phyloP scores from a whole-genome alignment of 2,888 invertebrate species.

The Poecilus cupreus region DNA sequence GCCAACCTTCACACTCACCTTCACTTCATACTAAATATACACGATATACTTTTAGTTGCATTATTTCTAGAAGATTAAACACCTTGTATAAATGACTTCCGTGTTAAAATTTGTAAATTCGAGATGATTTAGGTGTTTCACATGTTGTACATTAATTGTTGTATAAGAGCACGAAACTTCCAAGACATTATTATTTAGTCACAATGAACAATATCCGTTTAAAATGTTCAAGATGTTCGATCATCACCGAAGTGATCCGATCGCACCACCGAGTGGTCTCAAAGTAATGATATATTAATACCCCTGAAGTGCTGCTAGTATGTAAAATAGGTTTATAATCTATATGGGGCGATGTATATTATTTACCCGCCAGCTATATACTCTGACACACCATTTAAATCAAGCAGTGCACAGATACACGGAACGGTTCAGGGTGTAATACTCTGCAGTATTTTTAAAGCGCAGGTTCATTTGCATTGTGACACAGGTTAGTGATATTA shows the following conservation, averaged over 20 bases:
- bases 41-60: neutral
- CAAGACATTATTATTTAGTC: too few relatives aligned
- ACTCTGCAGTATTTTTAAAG: conserved; percentile 27
- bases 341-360: conserved; percentile 71
- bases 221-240: neutral
- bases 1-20: neutral
- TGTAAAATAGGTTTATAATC: conserved; percentile 72
- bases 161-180: too few relatives aligned
- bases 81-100: too few relatives aligned
- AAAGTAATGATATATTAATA: conserved; percentile 72
- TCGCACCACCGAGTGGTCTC: conserved; percentile 62
- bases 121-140: too few relatives aligned
- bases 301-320: conserved; percentile 71
- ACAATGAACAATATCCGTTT: too few relatives aligned
- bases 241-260: conserved; percentile 16
- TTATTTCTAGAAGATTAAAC: neutral
- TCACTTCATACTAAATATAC: neutral
- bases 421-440: neutral
- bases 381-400: conserved; percentile 61
- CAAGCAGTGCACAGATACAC: conserved; percentile 43
- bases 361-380: conserved; percentile 67
- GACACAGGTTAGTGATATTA: conserved; percentile 68
- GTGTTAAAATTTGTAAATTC: too few relatives aligned
- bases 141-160: too few relatives aligned
- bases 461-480: conserved; percentile 63